These are phyloP conservation scores for Oscheius sp. DNA, from an alignment of 2,888 invertebrate genomes.

Conservation along the genomic window DNA sequence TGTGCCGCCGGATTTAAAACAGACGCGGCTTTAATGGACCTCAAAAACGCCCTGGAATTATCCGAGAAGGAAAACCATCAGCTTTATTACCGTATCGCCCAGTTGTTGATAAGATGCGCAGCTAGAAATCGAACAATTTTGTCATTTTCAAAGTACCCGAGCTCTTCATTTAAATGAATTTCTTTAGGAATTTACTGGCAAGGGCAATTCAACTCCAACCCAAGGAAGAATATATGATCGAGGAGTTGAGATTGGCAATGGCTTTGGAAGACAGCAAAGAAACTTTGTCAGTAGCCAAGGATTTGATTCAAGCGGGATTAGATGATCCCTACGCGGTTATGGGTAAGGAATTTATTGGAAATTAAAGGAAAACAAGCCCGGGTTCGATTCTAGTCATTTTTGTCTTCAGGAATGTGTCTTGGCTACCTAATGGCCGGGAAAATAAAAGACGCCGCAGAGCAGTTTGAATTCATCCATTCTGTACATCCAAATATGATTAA, in stretches of 20 bases:
- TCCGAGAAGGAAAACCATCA: conserved; percentile 34
- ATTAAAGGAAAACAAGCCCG: neutral
- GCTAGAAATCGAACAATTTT: conserved; percentile 23
- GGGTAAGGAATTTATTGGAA: conserved; percentile 5
- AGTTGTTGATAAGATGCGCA: conserved; percentile 10
- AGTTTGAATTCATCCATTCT: conserved; percentile 87
- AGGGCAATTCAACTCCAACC: conserved; percentile 52
- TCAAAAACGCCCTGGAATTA: conserved; percentile 5
- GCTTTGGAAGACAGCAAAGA: conserved; percentile 47
- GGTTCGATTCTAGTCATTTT: neutral
- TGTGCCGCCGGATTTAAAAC: conserved; percentile 16
- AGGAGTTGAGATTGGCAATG: conserved; percentile 46
- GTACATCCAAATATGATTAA: conserved; percentile 77
- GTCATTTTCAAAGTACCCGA: conserved; percentile 23
- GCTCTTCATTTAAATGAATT: neutral
- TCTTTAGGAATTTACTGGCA: conserved; percentile 59
- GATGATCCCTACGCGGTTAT: conserved; percentile 47
- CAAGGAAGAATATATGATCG: conserved; percentile 51
- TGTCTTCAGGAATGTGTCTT: conserved; percentile 51
- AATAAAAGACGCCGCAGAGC: conserved; percentile 81
- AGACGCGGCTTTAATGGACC: conserved; percentile 25
- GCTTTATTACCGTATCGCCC: conserved; percentile 19
- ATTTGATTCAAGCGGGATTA: conserved; percentile 43
- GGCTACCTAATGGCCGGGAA: conserved; percentile 59
- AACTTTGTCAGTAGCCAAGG: conserved; percentile 40